Conservation (phyloP, 2,113 vertebrate genomes). For the Tachycineta bicolor region DNA sequence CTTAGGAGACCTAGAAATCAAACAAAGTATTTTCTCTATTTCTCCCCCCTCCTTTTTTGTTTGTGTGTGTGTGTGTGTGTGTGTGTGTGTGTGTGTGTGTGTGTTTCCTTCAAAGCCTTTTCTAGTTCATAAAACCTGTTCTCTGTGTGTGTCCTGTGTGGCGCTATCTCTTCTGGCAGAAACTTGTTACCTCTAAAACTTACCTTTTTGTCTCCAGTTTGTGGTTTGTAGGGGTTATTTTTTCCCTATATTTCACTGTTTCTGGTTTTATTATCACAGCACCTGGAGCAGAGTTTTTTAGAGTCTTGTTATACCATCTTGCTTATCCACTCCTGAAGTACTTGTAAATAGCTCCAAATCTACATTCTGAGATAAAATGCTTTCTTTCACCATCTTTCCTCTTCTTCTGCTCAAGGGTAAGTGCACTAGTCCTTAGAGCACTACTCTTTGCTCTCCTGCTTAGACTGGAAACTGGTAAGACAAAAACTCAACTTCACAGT, state of each 20-base stretch:
- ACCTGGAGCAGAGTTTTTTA: not conserved
- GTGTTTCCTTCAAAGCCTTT: slow-evolving; percentile 19
- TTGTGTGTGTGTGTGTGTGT: too few relatives aligned
- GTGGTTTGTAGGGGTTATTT: not conserved
- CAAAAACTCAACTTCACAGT: not conserved
- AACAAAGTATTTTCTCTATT: not conserved
- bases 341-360: not conserved
- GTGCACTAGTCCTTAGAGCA: not conserved
- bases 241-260: not conserved
- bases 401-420: not conserved
- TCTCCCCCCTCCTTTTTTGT: fast-evolving
- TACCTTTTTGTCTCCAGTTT: not conserved
- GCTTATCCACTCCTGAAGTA: not conserved
- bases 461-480: fast-evolving
- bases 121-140: not conserved
- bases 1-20: slow-evolving; percentile 1
- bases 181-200: not conserved
- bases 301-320: not conserved
- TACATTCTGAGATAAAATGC: not conserved
- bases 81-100: too few relatives aligned
- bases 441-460: not conserved
- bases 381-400: not conserved
- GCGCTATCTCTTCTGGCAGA: not conserved
- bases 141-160: not conserved
- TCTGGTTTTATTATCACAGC: not conserved